Evolutionary conservation across 2,113 vertebrate genomes (phyloP).

Genomic region (Ahaetulla prasina): DNA sequence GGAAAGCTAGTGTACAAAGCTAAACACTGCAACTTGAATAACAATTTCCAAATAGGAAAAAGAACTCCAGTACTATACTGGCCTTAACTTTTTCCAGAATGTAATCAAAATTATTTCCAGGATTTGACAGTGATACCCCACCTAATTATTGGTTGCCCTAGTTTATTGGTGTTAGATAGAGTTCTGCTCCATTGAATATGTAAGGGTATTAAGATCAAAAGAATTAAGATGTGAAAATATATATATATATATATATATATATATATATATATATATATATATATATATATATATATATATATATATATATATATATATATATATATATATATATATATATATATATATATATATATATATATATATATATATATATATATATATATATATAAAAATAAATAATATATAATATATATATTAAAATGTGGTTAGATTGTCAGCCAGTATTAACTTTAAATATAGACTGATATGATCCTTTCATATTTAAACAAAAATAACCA

Average conservation of each 20-base stretch:
- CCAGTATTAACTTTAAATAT: neutral
- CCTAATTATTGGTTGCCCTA: neutral
- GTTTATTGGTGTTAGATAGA: neutral
- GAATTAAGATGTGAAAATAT: neutral
- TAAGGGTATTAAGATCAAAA: slow-evolving; percentile 14
- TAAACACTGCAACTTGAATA: neutral
- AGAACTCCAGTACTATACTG: neutral
- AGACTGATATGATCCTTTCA: neutral
- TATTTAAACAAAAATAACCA: neutral
- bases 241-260: too few relatives aligned
- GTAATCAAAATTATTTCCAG: neutral
- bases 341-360: too few relatives aligned
- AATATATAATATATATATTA: accelerated
- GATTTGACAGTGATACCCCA: slow-evolving; percentile 1
- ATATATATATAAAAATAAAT: accelerated
- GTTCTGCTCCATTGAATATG: slow-evolving; percentile 17
- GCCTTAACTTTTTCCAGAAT: neutral
- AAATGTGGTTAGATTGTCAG: neutral
- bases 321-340: accelerated
- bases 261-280: too few relatives aligned
- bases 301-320: accelerated
- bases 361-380: too few relatives aligned
- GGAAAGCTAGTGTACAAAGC: neutral
- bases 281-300: accelerated
- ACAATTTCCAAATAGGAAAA: neutral